phyloP scores from a whole-genome alignment of 1,140 invertebrate species.

The Drosophila lini region DNA sequence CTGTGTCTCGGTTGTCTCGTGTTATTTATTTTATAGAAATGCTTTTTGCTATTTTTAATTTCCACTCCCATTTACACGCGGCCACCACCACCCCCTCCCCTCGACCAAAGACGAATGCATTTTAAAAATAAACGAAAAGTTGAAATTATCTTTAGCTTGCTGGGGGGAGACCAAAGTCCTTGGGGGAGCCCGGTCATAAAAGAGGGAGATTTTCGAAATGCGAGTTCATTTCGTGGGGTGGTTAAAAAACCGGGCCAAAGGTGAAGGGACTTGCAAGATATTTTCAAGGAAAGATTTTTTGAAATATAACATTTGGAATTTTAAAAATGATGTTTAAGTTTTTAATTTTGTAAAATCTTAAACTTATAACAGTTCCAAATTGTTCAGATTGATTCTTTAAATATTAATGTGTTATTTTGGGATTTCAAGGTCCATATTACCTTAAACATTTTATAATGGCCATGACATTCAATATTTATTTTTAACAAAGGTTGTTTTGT shows the following conservation, averaged over 20 bases:
- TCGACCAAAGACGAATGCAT: conserved; percentile 32
- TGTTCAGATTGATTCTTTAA: neutral
- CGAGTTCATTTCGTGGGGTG: conserved; percentile 17
- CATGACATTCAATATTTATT: neutral
- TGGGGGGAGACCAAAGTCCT: conserved; percentile 45
- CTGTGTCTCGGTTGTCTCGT: conserved; percentile 38
- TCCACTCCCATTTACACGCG: conserved; percentile 17
- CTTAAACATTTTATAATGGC: neutral
- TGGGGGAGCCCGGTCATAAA: conserved; percentile 20
- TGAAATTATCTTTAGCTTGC: conserved; percentile 56
- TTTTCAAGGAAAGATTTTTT: neutral
- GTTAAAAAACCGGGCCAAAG: conserved; percentile 22
- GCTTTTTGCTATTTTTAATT: conserved; percentile 58
- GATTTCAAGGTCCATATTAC: neutral
- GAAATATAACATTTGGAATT: conserved; percentile 1
- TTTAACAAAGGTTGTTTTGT: neutral
- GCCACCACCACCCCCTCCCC: neutral
- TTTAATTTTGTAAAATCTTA: neutral
- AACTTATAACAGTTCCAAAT: neutral
- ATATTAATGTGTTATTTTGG: neutral
- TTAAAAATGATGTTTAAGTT: neutral
- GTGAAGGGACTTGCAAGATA: conserved; percentile 26
- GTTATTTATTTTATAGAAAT: conserved; percentile 64
- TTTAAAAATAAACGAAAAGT: conserved; percentile 69
- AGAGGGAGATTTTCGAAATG: conserved; percentile 7